A percentile compares a stretch with the other conserved stretches of the same genome.
Conservation (phyloP, 2,888 invertebrate genomes). For the Coremacera marginata region DNA sequence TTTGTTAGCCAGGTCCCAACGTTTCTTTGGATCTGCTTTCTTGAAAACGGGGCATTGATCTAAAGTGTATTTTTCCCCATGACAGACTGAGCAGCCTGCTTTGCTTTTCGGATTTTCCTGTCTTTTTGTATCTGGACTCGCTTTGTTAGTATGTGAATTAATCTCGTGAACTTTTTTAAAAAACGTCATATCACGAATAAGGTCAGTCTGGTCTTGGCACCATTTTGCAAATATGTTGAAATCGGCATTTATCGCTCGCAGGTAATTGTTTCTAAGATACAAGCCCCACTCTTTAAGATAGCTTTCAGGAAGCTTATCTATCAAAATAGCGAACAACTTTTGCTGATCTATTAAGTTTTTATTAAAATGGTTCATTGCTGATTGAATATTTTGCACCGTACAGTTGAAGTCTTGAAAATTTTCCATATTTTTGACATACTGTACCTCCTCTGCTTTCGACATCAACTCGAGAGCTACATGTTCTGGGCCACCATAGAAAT, state of each 20-base stretch:
- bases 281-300: too few species aligned
- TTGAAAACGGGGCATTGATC: conserved; percentile 11
- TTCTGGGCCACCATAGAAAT: not conserved
- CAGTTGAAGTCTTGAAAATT: conserved; percentile 25
- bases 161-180: not conserved
- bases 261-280: too few species aligned
- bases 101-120: not conserved
- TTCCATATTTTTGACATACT: not conserved
- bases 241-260: too few species aligned
- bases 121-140: not conserved
- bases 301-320: not conserved
- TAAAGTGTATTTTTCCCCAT: not conserved
- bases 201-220: conserved; percentile 2
- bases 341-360: conserved; percentile 14
- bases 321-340: conserved; percentile 7
- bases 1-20: conserved; percentile 18
- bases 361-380: conserved; percentile 5
- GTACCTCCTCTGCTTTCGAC: not conserved
- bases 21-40: conserved; percentile 18
- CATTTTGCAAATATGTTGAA: not conserved
- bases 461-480: not conserved
- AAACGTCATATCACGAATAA: not conserved
- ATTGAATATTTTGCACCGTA: not conserved
- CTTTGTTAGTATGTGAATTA: not conserved
- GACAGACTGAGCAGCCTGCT: not conserved